phyloP scores from a whole-genome alignment of 1,140 invertebrate genomes.

The Drosophila aff. region DNA sequence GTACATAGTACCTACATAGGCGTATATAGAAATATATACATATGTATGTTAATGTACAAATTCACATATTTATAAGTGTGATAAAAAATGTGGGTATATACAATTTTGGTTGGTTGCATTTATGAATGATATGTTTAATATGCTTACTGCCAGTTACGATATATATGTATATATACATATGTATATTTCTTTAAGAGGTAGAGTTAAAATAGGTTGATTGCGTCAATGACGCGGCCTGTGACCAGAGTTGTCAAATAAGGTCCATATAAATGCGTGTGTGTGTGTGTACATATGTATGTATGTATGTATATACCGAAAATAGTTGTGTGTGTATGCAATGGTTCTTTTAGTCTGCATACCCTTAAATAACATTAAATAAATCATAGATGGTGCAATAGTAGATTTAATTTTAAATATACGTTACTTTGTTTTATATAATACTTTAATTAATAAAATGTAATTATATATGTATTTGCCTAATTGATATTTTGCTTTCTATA shows the following conservation, averaged over 20 bases:
- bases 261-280: constrained; percentile 5
- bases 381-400: not conserved
- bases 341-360: not conserved
- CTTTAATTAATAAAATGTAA: not conserved
- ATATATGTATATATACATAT: not conserved
- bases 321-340: constrained; percentile 12
- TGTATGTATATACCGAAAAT: constrained; percentile 9
- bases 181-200: constrained; percentile 31
- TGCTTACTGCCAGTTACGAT: not conserved
- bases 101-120: constrained; percentile 13
- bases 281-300: not conserved
- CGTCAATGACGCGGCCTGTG: constrained; percentile 58
- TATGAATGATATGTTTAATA: not conserved
- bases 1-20: not conserved
- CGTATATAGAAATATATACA: not conserved
- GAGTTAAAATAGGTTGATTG: constrained; percentile 77
- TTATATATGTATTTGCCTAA: not conserved
- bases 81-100: not conserved
- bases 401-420: no score
- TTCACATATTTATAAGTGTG: constrained; percentile 1
- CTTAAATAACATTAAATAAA: not conserved
- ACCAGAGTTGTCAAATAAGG: constrained; percentile 71
- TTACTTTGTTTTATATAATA: not conserved
- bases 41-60: constrained; percentile 8
- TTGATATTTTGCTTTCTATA: not conserved